phyloP scores from a whole-genome alignment of 2,113 vertebrate species.

The Boleophthalmus pectinirostris region DNA sequence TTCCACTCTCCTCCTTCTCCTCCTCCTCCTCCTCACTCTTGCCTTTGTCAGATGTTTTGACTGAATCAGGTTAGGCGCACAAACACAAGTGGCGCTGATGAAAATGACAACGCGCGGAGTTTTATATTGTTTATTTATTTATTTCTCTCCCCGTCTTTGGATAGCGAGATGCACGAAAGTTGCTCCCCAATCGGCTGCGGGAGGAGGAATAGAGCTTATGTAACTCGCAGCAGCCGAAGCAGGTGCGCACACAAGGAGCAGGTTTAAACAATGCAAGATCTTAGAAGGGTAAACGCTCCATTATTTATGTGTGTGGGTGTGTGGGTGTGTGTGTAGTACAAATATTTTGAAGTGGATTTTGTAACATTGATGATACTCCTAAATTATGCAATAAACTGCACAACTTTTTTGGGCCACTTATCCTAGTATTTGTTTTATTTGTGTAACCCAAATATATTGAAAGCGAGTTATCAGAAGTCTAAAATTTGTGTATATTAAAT shows the following conservation, averaged over 20 bases:
- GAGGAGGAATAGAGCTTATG: slow-evolving; percentile 63
- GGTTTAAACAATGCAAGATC: slow-evolving; percentile 18
- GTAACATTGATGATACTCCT: neutral
- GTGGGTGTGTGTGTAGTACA: neutral
- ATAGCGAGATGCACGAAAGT: slow-evolving; percentile 58
- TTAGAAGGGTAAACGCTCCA: slow-evolving; percentile 13
- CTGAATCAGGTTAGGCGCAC: slow-evolving; percentile 80
- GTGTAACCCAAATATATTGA: no score
- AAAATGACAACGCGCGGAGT: slow-evolving; percentile 67
- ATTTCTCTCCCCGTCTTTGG: slow-evolving; percentile 29
- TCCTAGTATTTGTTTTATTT: no score
- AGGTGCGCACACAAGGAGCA: slow-evolving; percentile 7
- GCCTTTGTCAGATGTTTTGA: slow-evolving; percentile 74
- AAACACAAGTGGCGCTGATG: slow-evolving; percentile 60
- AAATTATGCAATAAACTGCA: no score
- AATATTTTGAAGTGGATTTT: slow-evolving; percentile 23
- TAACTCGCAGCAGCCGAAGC: slow-evolving; percentile 35
- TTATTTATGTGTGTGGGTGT: neutral
- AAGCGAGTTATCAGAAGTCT: no score
- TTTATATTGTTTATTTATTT: slow-evolving; percentile 1
- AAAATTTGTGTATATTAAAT: no score
- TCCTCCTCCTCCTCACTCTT: slow-evolving; percentile 64
- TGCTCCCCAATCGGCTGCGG: slow-evolving; percentile 25
- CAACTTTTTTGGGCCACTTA: no score
- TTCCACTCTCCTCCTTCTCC: slow-evolving; percentile 45